Base-by-base conservation (phyloP, 1,140 invertebrate species). In the Bombus pyrosoma region DNA sequence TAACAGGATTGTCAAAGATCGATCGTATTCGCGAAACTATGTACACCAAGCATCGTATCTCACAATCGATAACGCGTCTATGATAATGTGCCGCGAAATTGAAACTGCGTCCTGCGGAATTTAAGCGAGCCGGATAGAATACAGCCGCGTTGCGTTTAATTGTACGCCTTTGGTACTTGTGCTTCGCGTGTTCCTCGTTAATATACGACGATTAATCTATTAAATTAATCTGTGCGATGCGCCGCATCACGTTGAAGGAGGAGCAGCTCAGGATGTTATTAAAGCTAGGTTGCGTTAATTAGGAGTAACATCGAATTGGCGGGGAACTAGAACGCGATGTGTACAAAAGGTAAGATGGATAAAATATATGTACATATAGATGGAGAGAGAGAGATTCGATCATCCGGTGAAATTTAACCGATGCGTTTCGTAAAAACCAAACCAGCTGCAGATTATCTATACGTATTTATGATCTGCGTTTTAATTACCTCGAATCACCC, bases 401-500 rank as follows among this genome's bases (percentile, higher is more conserved):
- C 41, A 32, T 22, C n/a, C 4, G 18, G n/a, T 41, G 43, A 83
- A 77, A 57, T 32, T 73, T 39, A 34, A 77, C 18, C 10, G 62
- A 57, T 28, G 22, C 5, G 6, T 69, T 78, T 57, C 73, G 62
- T 12, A 41, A 68, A 69, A 13, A 6, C 18, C 9, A 25, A n/a
- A 47, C 15, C 8, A 6, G 12, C 6, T 28, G n/a, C 39, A 57
- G 4, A 41, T 64, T 73, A 62, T 47, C 72, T 28, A 4, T 43
- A 37, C n/a, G 39, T 78, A 76, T 68, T 84, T 79, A 43, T 15
- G 75, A 80, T 73, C 53, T 39, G 15, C 15, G 76, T 85, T 85
- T 85, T 80, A 85, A 85, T 85, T 85, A 64, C 25, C 25, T 18
- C 39, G n/a, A 71, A 43, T 39, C 32, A 37, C 53, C 32, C 13